A percentile compares a stretch with the other conserved stretches of the same genome.
These are phyloP conservation scores for Brachyistius frenatus DNA, from an alignment of 2,113 vertebrate genomes.

Conservation along the genomic window DNA sequence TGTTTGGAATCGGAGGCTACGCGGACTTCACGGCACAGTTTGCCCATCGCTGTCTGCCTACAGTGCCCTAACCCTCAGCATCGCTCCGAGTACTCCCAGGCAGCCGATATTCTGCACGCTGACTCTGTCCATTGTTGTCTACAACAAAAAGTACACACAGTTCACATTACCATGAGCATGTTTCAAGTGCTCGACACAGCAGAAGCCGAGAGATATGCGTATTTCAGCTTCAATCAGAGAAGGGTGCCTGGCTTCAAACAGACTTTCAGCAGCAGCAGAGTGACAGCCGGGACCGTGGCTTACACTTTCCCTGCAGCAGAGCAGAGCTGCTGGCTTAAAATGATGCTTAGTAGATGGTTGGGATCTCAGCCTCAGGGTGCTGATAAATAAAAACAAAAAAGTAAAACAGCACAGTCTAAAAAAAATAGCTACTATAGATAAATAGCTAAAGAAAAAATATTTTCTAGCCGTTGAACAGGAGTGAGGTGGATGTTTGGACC, in stretches of 20 bases:
- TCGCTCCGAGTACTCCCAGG: conserved; percentile 5
- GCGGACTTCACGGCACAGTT: conserved; percentile 27
- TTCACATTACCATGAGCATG: conserved; percentile 40
- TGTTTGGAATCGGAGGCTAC: conserved; percentile 30
- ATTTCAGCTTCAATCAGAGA: conserved; percentile 48
- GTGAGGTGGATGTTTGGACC: conserved; percentile 28
- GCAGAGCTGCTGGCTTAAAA: conserved; percentile 52
- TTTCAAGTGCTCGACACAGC: conserved; percentile 44
- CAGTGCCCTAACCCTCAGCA: not conserved
- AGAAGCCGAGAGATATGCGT: conserved; percentile 46
- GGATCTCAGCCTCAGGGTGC: conserved; percentile 55
- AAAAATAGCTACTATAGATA: conserved; percentile 49
- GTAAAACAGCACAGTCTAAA: conserved; percentile 38
- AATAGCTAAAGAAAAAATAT: conserved; percentile 36
- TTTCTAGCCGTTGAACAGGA: not conserved
- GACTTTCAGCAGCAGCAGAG: conserved; percentile 53
- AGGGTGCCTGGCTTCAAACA: conserved; percentile 55
- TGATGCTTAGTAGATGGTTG: conserved; percentile 63
- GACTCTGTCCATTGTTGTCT: conserved; percentile 29
- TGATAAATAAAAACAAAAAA: conserved; percentile 64
- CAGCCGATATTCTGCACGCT: conserved; percentile 23
- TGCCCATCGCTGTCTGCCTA: conserved; percentile 6
- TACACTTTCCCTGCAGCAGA: conserved; percentile 51
- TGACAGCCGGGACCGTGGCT: conserved; percentile 60
- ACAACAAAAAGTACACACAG: conserved; percentile 40